Percentiles rank a stretch among this genome's conserved stretches.
phyloP scores from a whole-genome alignment of 1,140 invertebrate genomes.

The Neodiprion lecontei region DNA sequence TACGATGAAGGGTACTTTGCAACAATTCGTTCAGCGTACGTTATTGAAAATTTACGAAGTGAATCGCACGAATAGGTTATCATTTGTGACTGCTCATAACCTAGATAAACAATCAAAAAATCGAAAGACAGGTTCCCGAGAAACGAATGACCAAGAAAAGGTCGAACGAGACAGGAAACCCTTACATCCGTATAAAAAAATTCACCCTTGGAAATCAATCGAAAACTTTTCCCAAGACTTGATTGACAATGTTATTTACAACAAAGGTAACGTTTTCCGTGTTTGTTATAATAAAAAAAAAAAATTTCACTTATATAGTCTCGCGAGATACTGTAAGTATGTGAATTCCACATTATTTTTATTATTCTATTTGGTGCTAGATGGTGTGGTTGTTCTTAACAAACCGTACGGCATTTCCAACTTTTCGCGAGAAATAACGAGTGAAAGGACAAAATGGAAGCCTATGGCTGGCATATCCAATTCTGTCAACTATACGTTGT shows the following conservation, averaged over 20 bases:
- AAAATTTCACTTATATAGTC: no score
- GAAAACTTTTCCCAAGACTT: slow-evolving; percentile 36
- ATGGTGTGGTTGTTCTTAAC: slow-evolving; percentile 55
- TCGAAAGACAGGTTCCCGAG: background rate
- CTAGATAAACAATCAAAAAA: background rate
- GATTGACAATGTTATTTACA: slow-evolving; percentile 42
- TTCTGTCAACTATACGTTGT: slow-evolving; percentile 39
- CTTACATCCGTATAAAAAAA: slow-evolving; percentile 40
- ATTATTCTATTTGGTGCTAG: slow-evolving; percentile 30
- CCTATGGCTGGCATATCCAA: slow-evolving; percentile 25
- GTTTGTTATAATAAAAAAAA: no score
- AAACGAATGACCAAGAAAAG: slow-evolving; percentile 20
- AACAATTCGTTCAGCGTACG: background rate
- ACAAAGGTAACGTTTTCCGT: slow-evolving; percentile 33
- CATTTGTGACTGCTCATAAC: background rate
- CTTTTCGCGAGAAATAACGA: background rate
- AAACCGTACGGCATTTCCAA: slow-evolving; percentile 57
- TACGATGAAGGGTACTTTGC: background rate
- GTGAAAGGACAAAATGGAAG: background rate
- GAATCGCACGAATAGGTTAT: background rate
- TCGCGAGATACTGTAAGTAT: no score
- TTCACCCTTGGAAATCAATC: slow-evolving; percentile 51
- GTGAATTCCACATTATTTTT: background rate
- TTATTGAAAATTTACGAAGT: background rate
- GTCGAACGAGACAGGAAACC: background rate